Conservation (phyloP, 2,888 invertebrate genomes). For the Disparrhopalites patrizii region DNA sequence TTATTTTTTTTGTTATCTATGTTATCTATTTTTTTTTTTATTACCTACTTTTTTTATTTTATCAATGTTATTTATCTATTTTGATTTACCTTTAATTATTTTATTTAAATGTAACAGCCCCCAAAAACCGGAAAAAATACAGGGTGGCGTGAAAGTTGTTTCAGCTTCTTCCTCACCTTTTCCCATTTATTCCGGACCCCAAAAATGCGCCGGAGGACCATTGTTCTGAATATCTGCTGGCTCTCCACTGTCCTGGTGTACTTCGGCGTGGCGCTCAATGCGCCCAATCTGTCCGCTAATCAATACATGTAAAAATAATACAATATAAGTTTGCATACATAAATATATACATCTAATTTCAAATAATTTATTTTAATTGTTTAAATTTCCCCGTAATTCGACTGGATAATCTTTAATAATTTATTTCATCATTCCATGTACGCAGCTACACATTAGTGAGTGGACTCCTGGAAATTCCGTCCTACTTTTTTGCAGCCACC, state of each 20-base stretch:
- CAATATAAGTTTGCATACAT: not conserved
- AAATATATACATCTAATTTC: too few species aligned
- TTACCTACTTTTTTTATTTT: too few species aligned
- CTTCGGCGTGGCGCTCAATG: conserved; percentile 35
- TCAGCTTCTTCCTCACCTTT: conserved; percentile 12
- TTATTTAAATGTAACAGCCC: too few species aligned
- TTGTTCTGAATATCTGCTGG: conserved; percentile 32
- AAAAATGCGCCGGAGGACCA: conserved; percentile 23
- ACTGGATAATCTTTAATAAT: not conserved
- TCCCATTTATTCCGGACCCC: conserved; percentile 28
- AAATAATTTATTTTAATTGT: too few species aligned
- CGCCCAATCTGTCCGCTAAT: conserved; percentile 32
- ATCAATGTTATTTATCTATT: too few species aligned
- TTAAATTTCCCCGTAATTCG: not conserved
- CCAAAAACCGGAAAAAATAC: too few species aligned
- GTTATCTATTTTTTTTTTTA: too few species aligned
- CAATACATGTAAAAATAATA: conserved; percentile 22
- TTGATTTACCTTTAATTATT: too few species aligned
- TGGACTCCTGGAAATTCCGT: conserved; percentile 42
- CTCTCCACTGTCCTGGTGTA: conserved; percentile 32
- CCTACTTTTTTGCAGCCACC: conserved; percentile 41
- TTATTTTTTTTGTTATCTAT: too few species aligned
- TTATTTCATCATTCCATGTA: not conserved
- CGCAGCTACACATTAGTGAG: conserved; percentile 37
- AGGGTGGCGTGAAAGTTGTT: not conserved